Percentiles rank a stretch among this genome's conserved stretches.
Conservation (phyloP, 2,888 invertebrate genomes). For the Idaea aversata region DNA sequence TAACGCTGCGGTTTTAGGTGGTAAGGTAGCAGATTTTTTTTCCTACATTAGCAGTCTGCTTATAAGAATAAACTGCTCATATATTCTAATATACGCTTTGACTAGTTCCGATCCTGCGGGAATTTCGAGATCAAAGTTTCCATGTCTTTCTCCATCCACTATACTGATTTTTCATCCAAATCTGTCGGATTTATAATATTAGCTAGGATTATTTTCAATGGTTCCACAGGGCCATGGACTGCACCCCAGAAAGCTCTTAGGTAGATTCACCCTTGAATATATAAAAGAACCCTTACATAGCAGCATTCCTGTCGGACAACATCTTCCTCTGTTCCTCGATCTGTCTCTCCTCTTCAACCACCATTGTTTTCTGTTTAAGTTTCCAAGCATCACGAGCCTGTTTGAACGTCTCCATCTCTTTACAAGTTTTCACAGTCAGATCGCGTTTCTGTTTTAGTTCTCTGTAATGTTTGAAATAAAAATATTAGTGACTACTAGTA, state of each 20-base stretch:
- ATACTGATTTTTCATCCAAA: no score
- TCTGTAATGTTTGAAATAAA: conserved; percentile 43
- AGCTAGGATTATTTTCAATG: no score
- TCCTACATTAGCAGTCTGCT: no score
- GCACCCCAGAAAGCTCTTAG: not conserved
- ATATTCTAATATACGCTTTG: no score
- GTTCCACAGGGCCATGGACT: no score
- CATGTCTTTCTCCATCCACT: no score
- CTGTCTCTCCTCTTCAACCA: conserved; percentile 66
- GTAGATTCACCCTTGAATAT: not conserved
- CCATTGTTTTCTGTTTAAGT: conserved; percentile 58
- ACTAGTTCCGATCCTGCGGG: no score
- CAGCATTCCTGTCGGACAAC: conserved; percentile 41
- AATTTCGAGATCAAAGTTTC: no score
- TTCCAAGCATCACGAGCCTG: conserved; percentile 75
- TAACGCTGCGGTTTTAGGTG: no score
- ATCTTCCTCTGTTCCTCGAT: conserved; percentile 47
- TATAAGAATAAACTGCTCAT: no score
- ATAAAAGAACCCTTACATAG: conserved; percentile 42
- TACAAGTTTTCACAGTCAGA: conserved; percentile 66
- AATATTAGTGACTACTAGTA: conserved; percentile 4
- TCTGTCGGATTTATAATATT: no score
- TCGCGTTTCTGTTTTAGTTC: conserved; percentile 73
- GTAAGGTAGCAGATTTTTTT: not conserved
- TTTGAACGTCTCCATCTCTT: conserved; percentile 77